Evolutionary conservation across 2,888 invertebrate genomes (phyloP).

Genomic region (Caradrina clavipalpis): DNA sequence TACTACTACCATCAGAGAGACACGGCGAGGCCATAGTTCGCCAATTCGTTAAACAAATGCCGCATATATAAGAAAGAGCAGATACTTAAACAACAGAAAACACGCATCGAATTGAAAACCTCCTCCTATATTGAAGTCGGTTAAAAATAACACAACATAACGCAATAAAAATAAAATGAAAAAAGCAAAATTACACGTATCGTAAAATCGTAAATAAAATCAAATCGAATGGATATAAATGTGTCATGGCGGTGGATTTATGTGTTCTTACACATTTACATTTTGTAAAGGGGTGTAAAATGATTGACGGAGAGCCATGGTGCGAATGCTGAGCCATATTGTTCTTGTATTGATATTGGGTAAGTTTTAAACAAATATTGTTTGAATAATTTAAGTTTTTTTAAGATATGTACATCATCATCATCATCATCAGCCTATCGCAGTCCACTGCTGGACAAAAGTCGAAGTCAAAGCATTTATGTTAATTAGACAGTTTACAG

Average conservation of each 20-base stretch:
- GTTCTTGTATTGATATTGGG: constrained; percentile 52
- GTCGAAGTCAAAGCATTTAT: too few relatives aligned
- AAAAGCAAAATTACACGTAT: constrained; percentile 41
- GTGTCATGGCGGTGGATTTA: constrained; percentile 43
- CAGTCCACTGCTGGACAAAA: too few relatives aligned
- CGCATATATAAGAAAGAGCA: too few relatives aligned
- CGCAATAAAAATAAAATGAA: constrained; percentile 41
- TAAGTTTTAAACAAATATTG: constrained; percentile 33
- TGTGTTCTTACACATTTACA: constrained; percentile 31
- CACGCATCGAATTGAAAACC: neutral
- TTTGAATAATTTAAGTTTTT: too few relatives aligned
- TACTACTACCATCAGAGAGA: too few relatives aligned
- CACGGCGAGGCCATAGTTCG: too few relatives aligned
- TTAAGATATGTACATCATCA: too few relatives aligned
- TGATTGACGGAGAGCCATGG: constrained; percentile 52
- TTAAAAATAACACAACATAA: constrained; percentile 29
- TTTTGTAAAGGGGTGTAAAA: constrained; percentile 42
- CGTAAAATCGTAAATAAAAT: constrained; percentile 47
- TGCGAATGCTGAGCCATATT: constrained; percentile 19
- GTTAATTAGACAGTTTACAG: too few relatives aligned
- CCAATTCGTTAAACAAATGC: too few relatives aligned
- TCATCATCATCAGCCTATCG: too few relatives aligned
- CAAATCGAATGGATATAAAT: constrained; percentile 58
- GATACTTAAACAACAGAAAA: neutral
- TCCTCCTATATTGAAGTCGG: neutral